Evolutionary conservation across 1,140 invertebrate species (phyloP).

Genomic region (Andrena cerasifolii): DNA sequence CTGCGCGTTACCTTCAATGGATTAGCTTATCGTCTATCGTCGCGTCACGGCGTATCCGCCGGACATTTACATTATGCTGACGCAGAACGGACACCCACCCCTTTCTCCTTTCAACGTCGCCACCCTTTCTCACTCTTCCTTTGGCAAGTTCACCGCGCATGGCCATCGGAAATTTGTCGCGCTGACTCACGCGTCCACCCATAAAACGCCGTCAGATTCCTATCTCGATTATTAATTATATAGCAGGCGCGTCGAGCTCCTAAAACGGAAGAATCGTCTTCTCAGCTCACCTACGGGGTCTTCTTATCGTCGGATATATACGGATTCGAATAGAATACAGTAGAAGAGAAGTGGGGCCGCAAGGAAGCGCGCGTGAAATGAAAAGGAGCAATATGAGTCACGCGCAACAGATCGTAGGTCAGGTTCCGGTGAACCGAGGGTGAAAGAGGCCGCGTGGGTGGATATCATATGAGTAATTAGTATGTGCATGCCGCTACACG

Average conservation of each 20-base stretch:
- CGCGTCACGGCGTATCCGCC: conserved; percentile 10
- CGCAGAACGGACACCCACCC: not conserved
- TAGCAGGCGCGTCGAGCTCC: not conserved
- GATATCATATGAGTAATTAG: conserved; percentile 58
- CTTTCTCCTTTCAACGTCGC: not conserved
- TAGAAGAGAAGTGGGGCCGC: too few relatives aligned
- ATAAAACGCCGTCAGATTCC: not conserved
- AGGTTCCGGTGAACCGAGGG: not conserved
- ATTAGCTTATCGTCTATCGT: conserved; percentile 50
- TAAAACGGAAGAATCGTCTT: conserved; percentile 4
- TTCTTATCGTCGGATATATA: too few relatives aligned
- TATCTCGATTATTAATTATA: conserved; percentile 48
- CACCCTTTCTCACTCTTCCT: not conserved
- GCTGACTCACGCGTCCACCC: conserved; percentile 31
- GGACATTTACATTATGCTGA: conserved; percentile 49
- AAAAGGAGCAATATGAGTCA: too few relatives aligned
- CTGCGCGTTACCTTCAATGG: conserved; percentile 32
- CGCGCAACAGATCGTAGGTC: conserved; percentile 12
- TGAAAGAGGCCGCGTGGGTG: not conserved
- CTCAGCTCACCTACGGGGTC: conserved; percentile 2
- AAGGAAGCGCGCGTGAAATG: too few relatives aligned
- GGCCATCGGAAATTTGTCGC: conserved; percentile 16
- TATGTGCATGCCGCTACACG: not conserved
- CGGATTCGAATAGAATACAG: too few relatives aligned
- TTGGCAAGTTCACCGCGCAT: not conserved